A percentile compares a stretch with the other conserved stretches of the same genome.
phyloP scores from a whole-genome alignment of 1,140 invertebrate species.

The Drosophila persimilis region DNA sequence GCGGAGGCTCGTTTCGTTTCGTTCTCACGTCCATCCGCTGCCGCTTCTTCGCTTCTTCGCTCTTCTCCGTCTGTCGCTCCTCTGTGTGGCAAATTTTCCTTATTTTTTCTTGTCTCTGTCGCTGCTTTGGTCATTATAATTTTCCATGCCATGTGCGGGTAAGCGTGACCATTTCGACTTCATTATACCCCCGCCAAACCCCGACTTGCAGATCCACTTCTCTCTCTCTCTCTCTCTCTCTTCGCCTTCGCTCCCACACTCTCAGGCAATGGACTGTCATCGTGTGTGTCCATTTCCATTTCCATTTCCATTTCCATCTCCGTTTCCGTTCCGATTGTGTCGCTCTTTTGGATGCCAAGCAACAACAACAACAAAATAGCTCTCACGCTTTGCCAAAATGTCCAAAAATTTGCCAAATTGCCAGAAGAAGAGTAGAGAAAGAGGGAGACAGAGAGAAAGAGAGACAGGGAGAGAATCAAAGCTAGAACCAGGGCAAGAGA shows the following conservation, averaged over 20 bases:
- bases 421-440: too few relatives aligned
- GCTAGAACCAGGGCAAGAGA: too few relatives aligned
- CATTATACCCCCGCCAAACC: conserved; percentile 45
- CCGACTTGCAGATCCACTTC: conserved; percentile 6
- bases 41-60: conserved; percentile 28
- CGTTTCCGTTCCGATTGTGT: conserved; percentile 52
- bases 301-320: conserved; percentile 58
- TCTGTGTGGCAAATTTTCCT: too few relatives aligned
- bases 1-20: conserved; percentile 19
- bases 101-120: neutral
- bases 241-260: neutral
- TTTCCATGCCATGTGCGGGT: conserved; percentile 66
- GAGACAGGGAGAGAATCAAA: too few relatives aligned
- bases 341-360: conserved; percentile 51
- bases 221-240: neutral
- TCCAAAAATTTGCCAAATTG: neutral
- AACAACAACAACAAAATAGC: conserved; percentile 16
- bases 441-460: too few relatives aligned
- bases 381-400: conserved; percentile 43
- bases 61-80: conserved; percentile 1
- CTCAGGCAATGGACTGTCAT: conserved; percentile 24
- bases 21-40: conserved; percentile 66
- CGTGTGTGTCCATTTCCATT: conserved; percentile 67
- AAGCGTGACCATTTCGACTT: conserved; percentile 77
- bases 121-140: conserved; percentile 54